Evolutionary conservation across 1,140 invertebrate species (phyloP), one percentile per base, ranked within the genome.

Genomic region (Bombus sibiricus): DNA sequence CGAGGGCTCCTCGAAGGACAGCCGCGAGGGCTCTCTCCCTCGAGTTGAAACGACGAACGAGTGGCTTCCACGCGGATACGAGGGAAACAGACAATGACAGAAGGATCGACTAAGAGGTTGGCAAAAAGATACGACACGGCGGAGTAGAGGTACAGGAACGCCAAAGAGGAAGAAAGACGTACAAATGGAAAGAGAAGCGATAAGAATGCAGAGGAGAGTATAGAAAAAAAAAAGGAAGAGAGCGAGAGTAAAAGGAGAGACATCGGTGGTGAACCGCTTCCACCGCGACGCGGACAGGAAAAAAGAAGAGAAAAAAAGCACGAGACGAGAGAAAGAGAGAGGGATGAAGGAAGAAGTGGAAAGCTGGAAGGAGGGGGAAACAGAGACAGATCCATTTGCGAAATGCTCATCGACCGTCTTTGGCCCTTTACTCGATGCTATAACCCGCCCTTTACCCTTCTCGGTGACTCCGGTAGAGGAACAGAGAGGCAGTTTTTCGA

Each of bases 391-490:
- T 94, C 94, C 93, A 95, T 95, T 95, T 95, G 93, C 94, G 92
- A 94, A 95, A 95, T 95, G 92, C 92, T 94, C 93, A 95, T 95
- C 93, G 94, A 94, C 92, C 93, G 91, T 91, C 86, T 86, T 88
- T 80, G 72, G 86, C 85, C 89, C 85, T 90, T 86, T 89, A 85
- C 85, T 71, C 77, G 66, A 78, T 80, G 82, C 80, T 80, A 66
- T 83, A 80, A 68, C 86, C 83, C 57, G 10, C 73, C 81, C 77
- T 34, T 81, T 68, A 9, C 37, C 37, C 59, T 72, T 8, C 37
- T 10, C 41, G 34, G 75, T 28, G 80, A 68, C 57, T 73, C 73
- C 18, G 18, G 0, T 22, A 53, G 47, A 53, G 18, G 81, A 78
- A 41, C 76, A 28, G 66, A 79, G 47, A 69, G 90, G 86, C 86